phyloP scores from a whole-genome alignment of 2,888 invertebrate genomes.

The Tholera decimalis region DNA sequence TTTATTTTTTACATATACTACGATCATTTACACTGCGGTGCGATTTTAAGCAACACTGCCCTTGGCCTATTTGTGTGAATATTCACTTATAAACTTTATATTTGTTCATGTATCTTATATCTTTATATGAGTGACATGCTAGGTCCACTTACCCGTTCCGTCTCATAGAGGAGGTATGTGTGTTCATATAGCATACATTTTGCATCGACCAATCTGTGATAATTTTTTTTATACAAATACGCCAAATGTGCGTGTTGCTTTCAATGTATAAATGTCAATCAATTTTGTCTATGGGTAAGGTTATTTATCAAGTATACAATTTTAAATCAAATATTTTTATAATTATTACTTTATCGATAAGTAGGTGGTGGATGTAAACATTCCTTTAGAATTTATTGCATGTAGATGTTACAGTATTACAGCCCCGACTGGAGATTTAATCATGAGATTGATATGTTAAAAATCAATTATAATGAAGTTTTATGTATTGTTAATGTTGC shows the following conservation, averaged over 20 bases:
- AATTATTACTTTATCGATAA: conserved; percentile 40
- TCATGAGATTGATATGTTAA: conserved; percentile 66
- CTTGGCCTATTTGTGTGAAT: neutral
- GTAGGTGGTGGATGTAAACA: conserved; percentile 73
- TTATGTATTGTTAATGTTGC: conserved; percentile 64
- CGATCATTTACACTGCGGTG: too few species aligned
- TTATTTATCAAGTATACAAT: conserved; percentile 25
- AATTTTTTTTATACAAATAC: conserved; percentile 14
- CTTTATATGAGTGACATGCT: too few species aligned
- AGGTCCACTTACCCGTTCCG: too few species aligned
- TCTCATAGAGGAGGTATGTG: too few species aligned
- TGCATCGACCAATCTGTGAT: neutral
- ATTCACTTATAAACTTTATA: neutral
- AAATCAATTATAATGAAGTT: conserved; percentile 64
- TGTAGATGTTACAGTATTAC: conserved; percentile 58
- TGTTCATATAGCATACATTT: neutral
- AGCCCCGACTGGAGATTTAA: conserved; percentile 64
- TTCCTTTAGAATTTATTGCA: conserved; percentile 51
- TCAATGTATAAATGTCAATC: conserved; percentile 12
- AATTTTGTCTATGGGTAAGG: conserved; percentile 41
- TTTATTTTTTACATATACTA: too few species aligned
- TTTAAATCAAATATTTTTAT: conserved; percentile 50
- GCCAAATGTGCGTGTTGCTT: conserved; percentile 2
- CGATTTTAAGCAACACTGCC: neutral
- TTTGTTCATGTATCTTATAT: too few species aligned